phyloP scores from a whole-genome alignment of 2,888 invertebrate species.

The Phyllotreta striolata region DNA sequence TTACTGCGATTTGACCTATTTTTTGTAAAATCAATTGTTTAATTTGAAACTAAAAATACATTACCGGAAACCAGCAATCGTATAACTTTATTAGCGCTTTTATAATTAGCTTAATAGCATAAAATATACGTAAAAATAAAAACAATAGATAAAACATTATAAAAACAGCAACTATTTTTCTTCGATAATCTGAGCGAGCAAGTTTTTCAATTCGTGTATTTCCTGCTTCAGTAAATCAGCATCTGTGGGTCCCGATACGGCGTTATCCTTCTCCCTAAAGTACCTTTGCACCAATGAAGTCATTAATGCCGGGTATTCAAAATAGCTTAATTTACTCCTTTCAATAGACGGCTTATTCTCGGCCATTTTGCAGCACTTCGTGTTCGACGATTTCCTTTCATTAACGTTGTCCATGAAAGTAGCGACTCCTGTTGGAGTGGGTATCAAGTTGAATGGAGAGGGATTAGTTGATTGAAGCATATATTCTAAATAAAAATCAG shows the following conservation, averaged over 20 bases:
- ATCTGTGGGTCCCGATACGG: conserved; percentile 59
- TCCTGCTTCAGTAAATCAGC: conserved; percentile 63
- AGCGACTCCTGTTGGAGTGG: conserved; percentile 65
- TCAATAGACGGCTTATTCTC: conserved; percentile 12
- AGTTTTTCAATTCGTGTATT: conserved; percentile 58
- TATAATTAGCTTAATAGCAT: no score
- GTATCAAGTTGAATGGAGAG: conserved; percentile 76
- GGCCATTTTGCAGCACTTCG: conserved; percentile 4
- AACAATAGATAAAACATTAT: conserved; percentile 1
- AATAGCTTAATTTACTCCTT: conserved; percentile 39
- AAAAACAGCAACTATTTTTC: conserved; percentile 37
- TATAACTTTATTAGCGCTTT: no score
- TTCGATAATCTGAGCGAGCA: conserved; percentile 53
- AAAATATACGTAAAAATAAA: conserved; percentile 6
- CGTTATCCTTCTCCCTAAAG: conserved; percentile 64
- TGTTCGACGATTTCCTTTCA: conserved; percentile 38
- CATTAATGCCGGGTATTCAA: conserved; percentile 67
- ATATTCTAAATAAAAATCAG: conserved; percentile 76
- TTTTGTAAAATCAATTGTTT: no score
- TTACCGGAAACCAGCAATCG: no score
- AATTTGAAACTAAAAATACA: no score
- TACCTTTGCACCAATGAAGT: conserved; percentile 69
- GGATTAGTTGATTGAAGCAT: conserved; percentile 75
- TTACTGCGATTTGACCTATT: no score
- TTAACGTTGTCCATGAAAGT: conserved; percentile 64